phyloP scores from a whole-genome alignment of 2,888 invertebrate species.

The Ceraclea dissimilis region DNA sequence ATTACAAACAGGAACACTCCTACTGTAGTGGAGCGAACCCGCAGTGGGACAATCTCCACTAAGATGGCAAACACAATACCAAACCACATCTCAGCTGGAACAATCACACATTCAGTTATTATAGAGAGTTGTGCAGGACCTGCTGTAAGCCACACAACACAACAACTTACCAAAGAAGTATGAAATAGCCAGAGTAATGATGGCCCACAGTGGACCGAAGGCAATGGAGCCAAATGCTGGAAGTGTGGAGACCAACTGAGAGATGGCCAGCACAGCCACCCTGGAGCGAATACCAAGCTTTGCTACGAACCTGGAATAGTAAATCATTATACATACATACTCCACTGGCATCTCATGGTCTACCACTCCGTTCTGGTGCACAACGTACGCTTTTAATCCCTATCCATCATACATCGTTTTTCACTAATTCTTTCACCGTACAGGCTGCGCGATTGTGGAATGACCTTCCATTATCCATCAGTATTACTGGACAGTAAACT shows the following conservation, averaged over 20 bases:
- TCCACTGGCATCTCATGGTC: too few species aligned
- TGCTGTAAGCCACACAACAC: neutral
- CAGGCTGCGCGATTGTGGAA: too few species aligned
- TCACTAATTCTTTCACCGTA: too few species aligned
- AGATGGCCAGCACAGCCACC: constrained; percentile 70
- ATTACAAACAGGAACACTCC: constrained; percentile 86
- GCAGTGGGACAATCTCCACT: constrained; percentile 79
- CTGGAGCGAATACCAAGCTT: constrained; percentile 79
- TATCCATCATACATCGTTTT: too few species aligned
- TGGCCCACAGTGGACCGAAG: constrained; percentile 75
- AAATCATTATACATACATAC: too few species aligned
- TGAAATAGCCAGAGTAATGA: constrained; percentile 80
- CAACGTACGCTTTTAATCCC: too few species aligned
- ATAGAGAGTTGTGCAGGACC: neutral
- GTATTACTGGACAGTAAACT: too few species aligned
- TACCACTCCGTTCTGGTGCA: too few species aligned
- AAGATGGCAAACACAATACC: constrained; percentile 86
- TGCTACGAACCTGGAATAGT: constrained; percentile 56
- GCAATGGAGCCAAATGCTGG: constrained; percentile 81
- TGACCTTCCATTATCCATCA: too few species aligned
- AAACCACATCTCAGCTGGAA: constrained; percentile 89
- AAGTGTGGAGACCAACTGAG: constrained; percentile 76
- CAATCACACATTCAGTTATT: neutral
- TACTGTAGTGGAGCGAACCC: constrained; percentile 77
- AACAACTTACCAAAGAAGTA: constrained; percentile 71